Evolutionary conservation across 2,797 vertebrate species (phyloP), one percentile per base, ranked within the genome.

Genomic region (Urocyon cinereoargenteus): DNA sequence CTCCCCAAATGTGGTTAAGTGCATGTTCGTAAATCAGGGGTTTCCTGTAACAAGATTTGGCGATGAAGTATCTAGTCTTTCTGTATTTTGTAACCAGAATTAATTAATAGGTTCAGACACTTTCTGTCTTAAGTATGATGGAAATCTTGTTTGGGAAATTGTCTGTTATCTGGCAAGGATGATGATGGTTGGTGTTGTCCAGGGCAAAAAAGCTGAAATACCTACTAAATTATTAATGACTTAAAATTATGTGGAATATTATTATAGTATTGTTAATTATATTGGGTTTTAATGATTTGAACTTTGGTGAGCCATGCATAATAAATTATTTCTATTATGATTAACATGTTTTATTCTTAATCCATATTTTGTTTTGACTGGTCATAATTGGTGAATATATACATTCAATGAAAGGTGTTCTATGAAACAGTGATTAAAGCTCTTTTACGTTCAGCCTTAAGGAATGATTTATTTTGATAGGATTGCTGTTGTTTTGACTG

Each of bases 341-440:
- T 70, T 24, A 77, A 55, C 28, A 79, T 49, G 24, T 49, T 94
- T 91, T 94, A 90, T 96, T 95, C 62, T 94, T 95, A 94, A 62
- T 92, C 34, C n/a, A 1, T 79, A 90, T 83, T 96, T 96, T 70
- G 12, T 79, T 92, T 96, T 78, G 28, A 66, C 61, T 94, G 62
- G 45, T 78, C 7, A 24, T 62, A 7, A 15, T 55, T 94, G 83
- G 24, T 62, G 26, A 68, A 31, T 94, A 36, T 93, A 73, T 66
- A 4, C 66, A 90, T 85, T 73, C 81, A 91, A 15, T 85, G 49
- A 89, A 96, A 93, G 53, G 14, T 5, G 4, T 28, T 86, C 40
- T 93, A 14, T 85, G 49, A 83, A 86, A 81, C 77, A 90, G 72
- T 73, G 36, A 66, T 31, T 78, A 90, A 92, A 21, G 2, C 16